A percentile compares a stretch with the other conserved stretches of the same genome.
These are phyloP conservation scores for Pelobates fuscus DNA, from an alignment of 2,113 vertebrate species.

Conservation along the genomic window DNA sequence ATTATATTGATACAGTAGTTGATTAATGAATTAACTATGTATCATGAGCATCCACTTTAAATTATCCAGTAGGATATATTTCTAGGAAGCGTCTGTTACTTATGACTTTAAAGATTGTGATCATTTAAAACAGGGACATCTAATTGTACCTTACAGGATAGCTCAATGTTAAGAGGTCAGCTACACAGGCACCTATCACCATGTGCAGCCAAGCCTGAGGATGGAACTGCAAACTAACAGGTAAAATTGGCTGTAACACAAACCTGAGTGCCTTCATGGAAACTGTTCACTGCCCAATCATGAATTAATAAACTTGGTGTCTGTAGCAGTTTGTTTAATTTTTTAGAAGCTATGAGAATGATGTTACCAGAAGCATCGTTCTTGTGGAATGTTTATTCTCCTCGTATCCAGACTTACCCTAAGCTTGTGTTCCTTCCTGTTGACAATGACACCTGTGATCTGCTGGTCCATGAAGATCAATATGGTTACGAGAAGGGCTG, in stretches of 20 bases:
- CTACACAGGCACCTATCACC: no score
- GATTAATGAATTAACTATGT: no score
- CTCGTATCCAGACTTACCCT: conserved; percentile 72
- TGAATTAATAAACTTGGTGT: conserved; percentile 45
- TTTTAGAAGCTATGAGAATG: conserved; percentile 33
- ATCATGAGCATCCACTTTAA: no score
- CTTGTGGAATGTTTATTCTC: not conserved
- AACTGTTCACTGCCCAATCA: conserved; percentile 12
- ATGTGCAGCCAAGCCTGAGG: not conserved
- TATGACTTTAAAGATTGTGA: no score
- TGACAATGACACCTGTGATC: conserved; percentile 96
- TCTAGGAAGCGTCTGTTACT: no score
- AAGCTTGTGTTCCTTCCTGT: conserved; percentile 96
- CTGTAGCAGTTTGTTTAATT: conserved; percentile 35
- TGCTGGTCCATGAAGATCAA: conserved; percentile 99
- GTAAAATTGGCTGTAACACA: conserved; percentile 34
- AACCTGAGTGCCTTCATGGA: conserved; percentile 15
- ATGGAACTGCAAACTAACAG: conserved; percentile 31
- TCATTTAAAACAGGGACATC: no score
- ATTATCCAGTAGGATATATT: no score
- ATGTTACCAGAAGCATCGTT: conserved; percentile 2
- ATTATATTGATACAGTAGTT: no score
- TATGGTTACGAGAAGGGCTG: conserved; percentile 94
- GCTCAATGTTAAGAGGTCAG: no score
- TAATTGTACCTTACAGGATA: no score